Evolutionary conservation across 1,140 invertebrate genomes (phyloP).

Genomic region (Thrips palmi): DNA sequence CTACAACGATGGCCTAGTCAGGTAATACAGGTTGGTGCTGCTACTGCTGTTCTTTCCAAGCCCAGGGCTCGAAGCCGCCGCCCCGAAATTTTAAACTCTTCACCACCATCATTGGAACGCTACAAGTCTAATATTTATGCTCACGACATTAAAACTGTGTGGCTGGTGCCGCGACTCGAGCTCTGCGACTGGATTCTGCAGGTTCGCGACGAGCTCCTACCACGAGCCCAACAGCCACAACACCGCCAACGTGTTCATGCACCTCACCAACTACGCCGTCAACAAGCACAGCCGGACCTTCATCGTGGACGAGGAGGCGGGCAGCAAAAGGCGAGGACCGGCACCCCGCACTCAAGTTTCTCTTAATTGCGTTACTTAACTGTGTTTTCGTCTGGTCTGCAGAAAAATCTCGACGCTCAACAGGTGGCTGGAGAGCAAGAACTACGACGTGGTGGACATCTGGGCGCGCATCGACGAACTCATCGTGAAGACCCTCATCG

Average conservation of each 20-base stretch:
- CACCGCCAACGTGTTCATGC: slow-evolving; percentile 78
- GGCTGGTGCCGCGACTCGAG: too few species aligned
- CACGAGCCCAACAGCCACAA: slow-evolving; percentile 61
- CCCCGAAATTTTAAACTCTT: neutral
- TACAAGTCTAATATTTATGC: too few species aligned
- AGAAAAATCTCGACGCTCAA: slow-evolving; percentile 67
- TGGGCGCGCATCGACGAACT: slow-evolving; percentile 76
- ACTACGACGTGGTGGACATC: slow-evolving; percentile 50
- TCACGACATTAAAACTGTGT: too few species aligned
- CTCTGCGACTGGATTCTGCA: slow-evolving; percentile 17
- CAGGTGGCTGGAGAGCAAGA: slow-evolving; percentile 44
- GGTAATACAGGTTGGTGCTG: slow-evolving; percentile 28
- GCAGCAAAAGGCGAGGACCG: slow-evolving; percentile 53
- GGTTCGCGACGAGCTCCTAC: slow-evolving; percentile 75
- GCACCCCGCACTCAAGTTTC: neutral
- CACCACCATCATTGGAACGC: neutral
- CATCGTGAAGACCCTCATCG: slow-evolving; percentile 74
- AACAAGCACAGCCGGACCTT: slow-evolving; percentile 80
- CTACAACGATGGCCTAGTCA: slow-evolving; percentile 86
- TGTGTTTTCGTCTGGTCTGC: slow-evolving; percentile 14
- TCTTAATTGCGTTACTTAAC: neutral
- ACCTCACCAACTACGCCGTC: slow-evolving; percentile 92
- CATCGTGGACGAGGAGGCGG: slow-evolving; percentile 50
- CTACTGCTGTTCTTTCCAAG: neutral
- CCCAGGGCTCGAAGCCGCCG: slow-evolving; percentile 4